Base-by-base conservation (phyloP, 1,140 invertebrate genomes). In the Aphelinus atriplicis region DNA sequence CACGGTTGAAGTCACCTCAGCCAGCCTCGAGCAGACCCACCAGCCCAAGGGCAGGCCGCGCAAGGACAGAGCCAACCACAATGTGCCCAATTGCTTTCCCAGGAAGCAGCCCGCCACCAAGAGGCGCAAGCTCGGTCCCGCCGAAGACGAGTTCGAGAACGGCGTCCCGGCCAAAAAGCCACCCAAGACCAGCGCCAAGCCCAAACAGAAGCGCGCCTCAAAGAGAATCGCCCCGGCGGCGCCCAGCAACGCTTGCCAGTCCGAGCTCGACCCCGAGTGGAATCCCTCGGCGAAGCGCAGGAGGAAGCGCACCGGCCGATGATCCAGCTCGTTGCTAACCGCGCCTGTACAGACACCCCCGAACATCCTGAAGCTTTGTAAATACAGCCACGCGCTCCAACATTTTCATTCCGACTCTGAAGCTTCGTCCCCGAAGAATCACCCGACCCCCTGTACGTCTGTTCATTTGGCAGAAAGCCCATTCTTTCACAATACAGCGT, bases 191-290 rank as follows among this genome's bases (percentile, higher is more conserved):
- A 55, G 53, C n/a, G 70, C 61, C 3, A 47, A 9, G 6, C 1
- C 9, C 71, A 81, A 71, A 51, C 74, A 58, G 42, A 76, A 73
- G 1, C 81, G 85, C 77, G 83, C 81, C 73, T 86, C 86, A 48
- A 82, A 82, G 57, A 81, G 86, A 78, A 84, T 84, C 73, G 77
- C 84, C 71, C 84, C 86, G 68, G 85, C 83, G 75, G 82, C 87
- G 51, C 26, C 26, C 26, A 26, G 26, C 26, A 85, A 84, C 81
- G 87, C 87, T 78, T 81, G 77, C 66, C 86, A 85, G 72, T 74
- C 82, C 70, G 85, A 87, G 74, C 71, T 81, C 53, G 84, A 86
- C 78, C 77, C 80, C 53, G 85, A 88, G 61, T 82, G 80, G 75
- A 83, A 83, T 82, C 81, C 81, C 77, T 79, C 83, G 77, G 81